These are phyloP conservation scores for Agrilus biguttatus DNA, from an alignment of 2,888 invertebrate genomes.

Conservation along the genomic window DNA sequence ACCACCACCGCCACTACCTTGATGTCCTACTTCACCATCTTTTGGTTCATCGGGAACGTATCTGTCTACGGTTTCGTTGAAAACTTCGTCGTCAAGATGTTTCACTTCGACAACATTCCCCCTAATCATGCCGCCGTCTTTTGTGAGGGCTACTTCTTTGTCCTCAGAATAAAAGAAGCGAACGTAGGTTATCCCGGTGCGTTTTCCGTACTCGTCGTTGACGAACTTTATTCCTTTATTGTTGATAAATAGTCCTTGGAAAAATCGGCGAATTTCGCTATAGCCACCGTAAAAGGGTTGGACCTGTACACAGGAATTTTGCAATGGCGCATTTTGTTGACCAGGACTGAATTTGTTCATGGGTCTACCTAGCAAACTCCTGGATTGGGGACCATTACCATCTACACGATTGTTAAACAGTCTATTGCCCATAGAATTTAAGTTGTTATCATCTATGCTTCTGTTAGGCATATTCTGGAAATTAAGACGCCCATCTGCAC, in stretches of 20 bases:
- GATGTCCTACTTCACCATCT: constrained; percentile 5
- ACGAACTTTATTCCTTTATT: constrained; percentile 77
- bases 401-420: no score
- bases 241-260: constrained; percentile 58
- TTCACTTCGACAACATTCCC: constrained; percentile 52
- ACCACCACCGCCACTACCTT: constrained; percentile 1
- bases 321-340: no score
- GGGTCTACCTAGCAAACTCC: no score
- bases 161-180: constrained; percentile 58
- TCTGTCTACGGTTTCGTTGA: constrained; percentile 61
- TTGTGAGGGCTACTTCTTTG: constrained; percentile 54
- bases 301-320: constrained; percentile 52
- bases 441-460: no score
- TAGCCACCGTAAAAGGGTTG: constrained; percentile 58
- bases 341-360: no score
- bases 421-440: no score
- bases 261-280: constrained; percentile 69
- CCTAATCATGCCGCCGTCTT: constrained; percentile 49
- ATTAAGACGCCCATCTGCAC: no score
- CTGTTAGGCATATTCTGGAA: no score
- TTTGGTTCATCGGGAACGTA: constrained; percentile 39
- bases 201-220: constrained; percentile 63
- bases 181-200: constrained; percentile 67
- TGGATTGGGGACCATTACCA: no score
- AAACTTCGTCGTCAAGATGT: constrained; percentile 55